These are phyloP conservation scores for Malacoctenus gilli DNA, from an alignment of 2,797 vertebrate species.

Conservation along the genomic window DNA sequence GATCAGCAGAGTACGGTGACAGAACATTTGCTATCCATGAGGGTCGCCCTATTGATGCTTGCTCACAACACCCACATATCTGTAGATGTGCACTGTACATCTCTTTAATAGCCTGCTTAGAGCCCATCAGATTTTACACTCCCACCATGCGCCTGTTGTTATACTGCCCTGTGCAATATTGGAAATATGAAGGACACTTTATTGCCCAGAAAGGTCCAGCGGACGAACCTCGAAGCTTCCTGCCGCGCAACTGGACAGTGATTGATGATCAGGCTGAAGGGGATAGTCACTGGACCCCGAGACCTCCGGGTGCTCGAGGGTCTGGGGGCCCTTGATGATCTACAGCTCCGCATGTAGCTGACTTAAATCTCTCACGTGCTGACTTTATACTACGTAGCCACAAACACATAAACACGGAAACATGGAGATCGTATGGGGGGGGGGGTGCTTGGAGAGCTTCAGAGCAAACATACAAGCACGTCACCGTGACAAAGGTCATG, in stretches of 20 bases:
- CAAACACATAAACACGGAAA: conserved; percentile 18
- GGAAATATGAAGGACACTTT: conserved; percentile 47
- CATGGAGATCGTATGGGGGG: conserved; percentile 17
- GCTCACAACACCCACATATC: conserved; percentile 11
- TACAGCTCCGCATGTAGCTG: conserved; percentile 41
- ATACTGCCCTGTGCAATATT: conserved; percentile 24
- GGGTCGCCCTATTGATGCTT: conserved; percentile 20
- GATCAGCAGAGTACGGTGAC: conserved; percentile 15
- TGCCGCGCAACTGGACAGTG: conserved; percentile 57
- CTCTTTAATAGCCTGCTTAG: conserved; percentile 17
- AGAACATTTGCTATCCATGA: no score
- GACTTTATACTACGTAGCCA: conserved; percentile 9
- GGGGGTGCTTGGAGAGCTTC: neutral
- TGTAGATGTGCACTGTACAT: conserved; percentile 1
- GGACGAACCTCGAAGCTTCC: conserved; percentile 36
- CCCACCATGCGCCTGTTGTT: conserved; percentile 19
- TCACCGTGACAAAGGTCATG: no score
- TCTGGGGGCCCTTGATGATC: conserved; percentile 40
- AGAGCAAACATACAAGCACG: no score
- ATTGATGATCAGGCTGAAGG: conserved; percentile 63
- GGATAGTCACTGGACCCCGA: conserved; percentile 39
- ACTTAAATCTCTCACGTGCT: conserved; percentile 44
- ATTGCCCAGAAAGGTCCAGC: conserved; percentile 40
- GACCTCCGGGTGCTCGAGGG: conserved; percentile 49
- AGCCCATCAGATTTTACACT: conserved; percentile 20